Percentiles rank a stretch among this genome's conserved stretches.
phyloP scores from a whole-genome alignment of 2,888 invertebrate species.

The Pterobdella sp. region DNA sequence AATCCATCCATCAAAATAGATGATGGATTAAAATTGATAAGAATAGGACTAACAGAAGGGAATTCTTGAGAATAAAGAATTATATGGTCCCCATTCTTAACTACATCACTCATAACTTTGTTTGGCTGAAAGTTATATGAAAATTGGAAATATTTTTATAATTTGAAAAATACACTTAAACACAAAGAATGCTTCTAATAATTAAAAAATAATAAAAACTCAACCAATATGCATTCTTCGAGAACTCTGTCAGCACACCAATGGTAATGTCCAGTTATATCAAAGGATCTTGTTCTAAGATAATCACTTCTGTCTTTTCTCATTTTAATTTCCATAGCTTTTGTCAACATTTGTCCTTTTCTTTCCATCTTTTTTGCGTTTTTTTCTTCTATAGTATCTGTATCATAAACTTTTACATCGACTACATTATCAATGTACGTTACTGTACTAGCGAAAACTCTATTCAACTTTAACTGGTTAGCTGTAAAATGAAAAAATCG shows the following conservation, averaged over 20 bases:
- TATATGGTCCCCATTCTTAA: background rate
- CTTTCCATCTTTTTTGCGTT: background rate
- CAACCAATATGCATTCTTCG: slow-evolving; percentile 15
- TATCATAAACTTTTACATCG: too few relatives aligned
- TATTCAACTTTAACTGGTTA: too few relatives aligned
- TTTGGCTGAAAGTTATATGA: background rate
- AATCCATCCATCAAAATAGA: background rate
- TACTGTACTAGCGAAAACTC: too few relatives aligned
- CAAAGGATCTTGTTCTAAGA: background rate
- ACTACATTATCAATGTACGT: too few relatives aligned
- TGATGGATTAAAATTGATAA: background rate
- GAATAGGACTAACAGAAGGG: background rate
- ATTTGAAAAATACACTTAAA: background rate
- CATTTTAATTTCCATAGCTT: background rate
- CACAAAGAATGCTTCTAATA: background rate
- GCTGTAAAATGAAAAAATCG: too few relatives aligned
- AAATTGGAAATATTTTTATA: background rate
- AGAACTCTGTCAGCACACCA: slow-evolving; percentile 16
- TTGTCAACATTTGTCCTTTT: background rate
- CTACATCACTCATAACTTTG: background rate
- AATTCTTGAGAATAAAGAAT: slow-evolving; percentile 3
- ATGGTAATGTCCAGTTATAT: slow-evolving; percentile 15
- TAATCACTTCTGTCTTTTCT: background rate
- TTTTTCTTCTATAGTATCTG: background rate
- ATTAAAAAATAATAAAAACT: background rate